Base-by-base conservation (phyloP, 30 jellyfish, hydroid and myxozoan genomes). In the Hydra vulgaris region DNA sequence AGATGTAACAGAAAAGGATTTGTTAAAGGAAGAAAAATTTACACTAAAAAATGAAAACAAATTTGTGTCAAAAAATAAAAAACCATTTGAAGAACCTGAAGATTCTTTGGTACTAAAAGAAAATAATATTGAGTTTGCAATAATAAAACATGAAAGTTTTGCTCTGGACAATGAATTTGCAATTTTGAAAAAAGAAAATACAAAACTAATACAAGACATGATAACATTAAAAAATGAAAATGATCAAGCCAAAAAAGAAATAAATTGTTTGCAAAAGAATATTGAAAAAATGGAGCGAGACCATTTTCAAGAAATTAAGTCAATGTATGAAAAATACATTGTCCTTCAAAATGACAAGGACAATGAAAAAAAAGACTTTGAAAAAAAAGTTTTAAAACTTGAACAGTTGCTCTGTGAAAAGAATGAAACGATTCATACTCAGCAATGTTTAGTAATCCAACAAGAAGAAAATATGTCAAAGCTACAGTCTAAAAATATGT, bases 321-420 rank as follows among this genome's bases (percentile, higher is more conserved):
- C 56, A 52, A 75, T 78, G 8, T 78, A 78, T 54, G 77, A 78
- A 24, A 78, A 78, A 40, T 78, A 78, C 23, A 78, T 78, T 15
- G 76, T 80, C 12, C 54, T 78, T 20, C 85, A 78, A 78, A 53
- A 66, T 8, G 77, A 78, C 61, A 23, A 5, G 17, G 85, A 78
- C 22, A 24, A 16, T 12, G 85, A 78, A 53, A 78, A 78, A 18
- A 7, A 80, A 68, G 75, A 68, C 8, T 68, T 68, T n/a, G 75
- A 23, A 68, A 68, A 15, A n/a, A 68, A 68, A 16, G 8, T 68
- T 68, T 68, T 68, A 16, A 23, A 20, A 68, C 8, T 3, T 20
- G 75, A 68, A 15, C 12, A 68, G 16, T 3, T 16, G 7, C 16
- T 68, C 8, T 3, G 25, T 3, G 75, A 68, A 68, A 20, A 68